Percentiles rank a stretch among this genome's conserved stretches.
These are phyloP conservation scores for Parochlus steinenii DNA, from an alignment of 2,888 invertebrate species.

Conservation along the genomic window DNA sequence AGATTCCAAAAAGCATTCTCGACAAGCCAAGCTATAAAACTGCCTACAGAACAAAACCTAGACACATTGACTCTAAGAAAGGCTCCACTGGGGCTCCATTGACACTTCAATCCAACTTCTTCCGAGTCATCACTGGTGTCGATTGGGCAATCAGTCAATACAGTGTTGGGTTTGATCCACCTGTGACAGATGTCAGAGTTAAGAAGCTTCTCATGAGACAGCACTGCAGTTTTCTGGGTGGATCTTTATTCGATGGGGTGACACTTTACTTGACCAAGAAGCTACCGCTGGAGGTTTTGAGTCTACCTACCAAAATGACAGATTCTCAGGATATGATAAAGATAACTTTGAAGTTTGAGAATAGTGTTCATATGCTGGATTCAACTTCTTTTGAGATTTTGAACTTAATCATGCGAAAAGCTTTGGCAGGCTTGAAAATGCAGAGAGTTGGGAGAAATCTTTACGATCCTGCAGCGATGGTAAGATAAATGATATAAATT, in stretches of 20 bases:
- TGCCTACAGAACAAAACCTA: no score
- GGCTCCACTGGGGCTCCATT: no score
- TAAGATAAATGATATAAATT: slow-evolving; percentile 21
- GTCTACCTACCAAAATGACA: slow-evolving; percentile 35
- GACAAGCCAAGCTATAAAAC: no score
- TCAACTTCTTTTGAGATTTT: slow-evolving; percentile 57
- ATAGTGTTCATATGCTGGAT: slow-evolving; percentile 46
- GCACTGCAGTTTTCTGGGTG: slow-evolving; percentile 39
- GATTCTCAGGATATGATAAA: slow-evolving; percentile 37
- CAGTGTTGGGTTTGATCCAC: slow-evolving; percentile 54
- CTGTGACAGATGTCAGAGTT: slow-evolving; percentile 44
- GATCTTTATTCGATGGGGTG: slow-evolving; percentile 63
- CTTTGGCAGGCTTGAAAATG: slow-evolving; percentile 37
- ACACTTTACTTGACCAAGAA: slow-evolving; percentile 43
- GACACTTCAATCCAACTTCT: slow-evolving; percentile 56
- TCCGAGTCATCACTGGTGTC: slow-evolving; percentile 41
- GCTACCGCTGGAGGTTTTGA: slow-evolving; percentile 39
- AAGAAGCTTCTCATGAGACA: slow-evolving; percentile 42
- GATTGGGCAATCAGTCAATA: slow-evolving; percentile 63
- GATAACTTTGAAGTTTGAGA: slow-evolving; percentile 41
- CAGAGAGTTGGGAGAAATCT: slow-evolving; percentile 56
- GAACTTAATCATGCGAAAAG: slow-evolving; percentile 53
- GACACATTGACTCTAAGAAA: no score
- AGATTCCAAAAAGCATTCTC: no score
- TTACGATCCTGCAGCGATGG: slow-evolving; percentile 50